Percentiles rank a stretch among this genome's conserved stretches.
These are phyloP conservation scores for Archips crataeganus DNA, from an alignment of 2,888 invertebrate genomes.

Conservation along the genomic window DNA sequence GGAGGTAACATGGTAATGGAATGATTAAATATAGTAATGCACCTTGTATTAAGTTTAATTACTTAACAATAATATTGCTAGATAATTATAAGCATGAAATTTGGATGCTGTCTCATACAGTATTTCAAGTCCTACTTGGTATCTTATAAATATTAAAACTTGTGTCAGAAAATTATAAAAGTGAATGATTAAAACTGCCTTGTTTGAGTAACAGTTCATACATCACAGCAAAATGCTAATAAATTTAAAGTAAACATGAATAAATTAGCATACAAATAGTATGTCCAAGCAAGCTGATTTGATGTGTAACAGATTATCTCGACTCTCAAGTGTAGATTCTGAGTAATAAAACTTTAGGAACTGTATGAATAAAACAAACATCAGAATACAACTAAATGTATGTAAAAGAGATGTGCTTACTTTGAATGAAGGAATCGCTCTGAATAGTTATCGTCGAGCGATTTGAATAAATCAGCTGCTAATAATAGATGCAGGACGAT, in stretches of 20 bases:
- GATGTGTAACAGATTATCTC: neutral
- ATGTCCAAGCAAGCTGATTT: neutral
- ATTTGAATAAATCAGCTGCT: conserved; percentile 40
- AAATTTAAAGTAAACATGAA: conserved; percentile 6
- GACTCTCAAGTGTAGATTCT: neutral
- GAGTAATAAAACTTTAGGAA: neutral
- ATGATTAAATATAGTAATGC: no score
- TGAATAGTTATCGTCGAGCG: conserved; percentile 23
- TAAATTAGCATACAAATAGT: conserved; percentile 19
- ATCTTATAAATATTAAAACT: neutral
- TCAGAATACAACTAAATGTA: neutral
- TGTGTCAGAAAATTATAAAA: neutral
- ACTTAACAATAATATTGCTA: no score
- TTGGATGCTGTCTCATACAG: no score
- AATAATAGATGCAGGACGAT: conserved; percentile 48
- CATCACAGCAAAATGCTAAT: conserved; percentile 8
- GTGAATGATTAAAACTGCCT: neutral
- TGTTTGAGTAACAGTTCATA: neutral
- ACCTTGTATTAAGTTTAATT: no score
- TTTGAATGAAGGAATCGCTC: conserved; percentile 7
- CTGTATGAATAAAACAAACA: neutral
- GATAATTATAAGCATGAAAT: no score
- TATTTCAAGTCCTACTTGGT: neutral
- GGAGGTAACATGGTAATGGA: no score
- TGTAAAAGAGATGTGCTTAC: neutral